phyloP scores from a whole-genome alignment of 2,113 vertebrate species.

The Microtus montanus region DNA sequence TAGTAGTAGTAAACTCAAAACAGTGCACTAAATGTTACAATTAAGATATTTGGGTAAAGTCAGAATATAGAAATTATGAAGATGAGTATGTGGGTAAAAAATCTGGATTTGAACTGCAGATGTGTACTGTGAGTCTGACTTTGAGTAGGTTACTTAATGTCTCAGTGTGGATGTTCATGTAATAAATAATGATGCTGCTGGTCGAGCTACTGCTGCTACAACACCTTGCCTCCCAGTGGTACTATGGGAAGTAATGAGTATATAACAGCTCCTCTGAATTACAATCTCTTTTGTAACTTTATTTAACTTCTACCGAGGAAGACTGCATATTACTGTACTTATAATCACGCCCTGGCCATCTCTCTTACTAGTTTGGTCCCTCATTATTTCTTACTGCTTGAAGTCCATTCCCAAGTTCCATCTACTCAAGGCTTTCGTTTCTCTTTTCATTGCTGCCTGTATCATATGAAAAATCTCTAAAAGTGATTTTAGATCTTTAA shows the following conservation, averaged over 20 bases:
- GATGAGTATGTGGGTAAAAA: neutral
- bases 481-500: neutral
- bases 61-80: neutral
- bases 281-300: neutral
- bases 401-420: neutral
- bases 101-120: neutral
- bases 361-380: neutral
- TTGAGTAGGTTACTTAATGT: neutral
- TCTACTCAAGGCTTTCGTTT: neutral
- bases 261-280: neutral
- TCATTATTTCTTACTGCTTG: neutral
- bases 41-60: neutral
- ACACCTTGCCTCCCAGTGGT: neutral
- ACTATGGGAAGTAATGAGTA: neutral
- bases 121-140: neutral
- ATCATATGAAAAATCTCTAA: neutral
- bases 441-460: neutral
- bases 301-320: neutral
- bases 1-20: neutral
- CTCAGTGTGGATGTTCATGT: neutral
- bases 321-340: neutral
- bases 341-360: neutral
- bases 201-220: neutral
- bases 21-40: neutral
- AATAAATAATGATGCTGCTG: neutral